phyloP scores from a whole-genome alignment of 2,888 invertebrate species.

The Anagyrus pseudococci region DNA sequence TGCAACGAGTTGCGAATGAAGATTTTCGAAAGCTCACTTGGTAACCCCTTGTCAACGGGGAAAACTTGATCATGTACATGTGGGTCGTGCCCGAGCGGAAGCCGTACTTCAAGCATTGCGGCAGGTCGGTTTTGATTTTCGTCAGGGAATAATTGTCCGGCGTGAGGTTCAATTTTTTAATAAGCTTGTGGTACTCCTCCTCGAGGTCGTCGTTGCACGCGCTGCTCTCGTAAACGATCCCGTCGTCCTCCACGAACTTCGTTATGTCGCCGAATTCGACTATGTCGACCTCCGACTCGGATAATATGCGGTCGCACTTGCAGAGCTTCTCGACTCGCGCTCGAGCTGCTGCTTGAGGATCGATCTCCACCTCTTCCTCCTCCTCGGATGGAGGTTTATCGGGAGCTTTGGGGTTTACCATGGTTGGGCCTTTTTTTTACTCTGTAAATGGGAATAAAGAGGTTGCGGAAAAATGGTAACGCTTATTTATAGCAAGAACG shows the following conservation, averaged over 20 bases:
- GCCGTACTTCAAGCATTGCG: conserved; percentile 49
- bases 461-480: too few relatives aligned
- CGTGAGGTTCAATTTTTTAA: conserved; percentile 47
- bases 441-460: too few relatives aligned
- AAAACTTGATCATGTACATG: conserved; percentile 49
- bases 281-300: conserved; percentile 43
- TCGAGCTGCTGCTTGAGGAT: background rate
- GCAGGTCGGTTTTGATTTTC: conserved; percentile 48
- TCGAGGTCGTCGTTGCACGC: conserved; percentile 50
- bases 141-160: conserved; percentile 52
- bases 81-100: conserved; percentile 53
- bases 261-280: conserved; percentile 42
- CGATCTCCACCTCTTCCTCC: background rate
- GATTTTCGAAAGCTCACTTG: conserved; percentile 45
- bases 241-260: conserved; percentile 41
- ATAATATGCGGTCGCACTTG: conserved; percentile 46
- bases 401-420: too few relatives aligned
- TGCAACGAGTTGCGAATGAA: background rate
- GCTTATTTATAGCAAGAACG: too few relatives aligned
- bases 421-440: too few relatives aligned
- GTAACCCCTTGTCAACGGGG: conserved; percentile 57
- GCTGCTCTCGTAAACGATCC: conserved; percentile 44
- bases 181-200: conserved; percentile 49
- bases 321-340: conserved; percentile 43
- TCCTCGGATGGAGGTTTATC: too few relatives aligned